Evolutionary conservation across 2,113 vertebrate genomes (phyloP).

Genomic region (Haemorhous mexicanus): DNA sequence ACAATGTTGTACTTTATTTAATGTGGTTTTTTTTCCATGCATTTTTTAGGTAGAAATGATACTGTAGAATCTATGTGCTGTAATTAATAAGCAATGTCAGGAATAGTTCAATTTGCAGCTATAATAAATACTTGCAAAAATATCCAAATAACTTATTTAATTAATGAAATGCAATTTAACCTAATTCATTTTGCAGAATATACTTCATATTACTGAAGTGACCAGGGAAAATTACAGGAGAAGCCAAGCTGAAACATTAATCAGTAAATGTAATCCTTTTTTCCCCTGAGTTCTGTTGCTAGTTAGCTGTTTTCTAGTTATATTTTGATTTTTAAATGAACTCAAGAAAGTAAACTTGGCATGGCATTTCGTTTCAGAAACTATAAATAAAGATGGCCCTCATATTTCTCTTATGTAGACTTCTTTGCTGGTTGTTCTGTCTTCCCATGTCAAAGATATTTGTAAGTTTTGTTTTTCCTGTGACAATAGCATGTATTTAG

Average conservation of each 20-base stretch:
- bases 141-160: slow-evolving; percentile 1
- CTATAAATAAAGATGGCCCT: not conserved
- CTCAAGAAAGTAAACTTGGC: not conserved
- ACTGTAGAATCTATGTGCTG: not conserved
- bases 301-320: not conserved
- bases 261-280: slow-evolving; percentile 28
- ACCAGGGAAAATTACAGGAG: slow-evolving; percentile 28
- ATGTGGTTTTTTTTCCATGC: not conserved
- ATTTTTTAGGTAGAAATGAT: slow-evolving; percentile 1
- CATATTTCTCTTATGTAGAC: not conserved
- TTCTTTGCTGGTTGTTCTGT: not conserved
- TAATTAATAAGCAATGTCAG: not conserved
- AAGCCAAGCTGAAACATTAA: slow-evolving; percentile 25
- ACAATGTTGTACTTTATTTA: slow-evolving; percentile 8
- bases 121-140: not conserved
- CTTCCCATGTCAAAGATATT: not conserved
- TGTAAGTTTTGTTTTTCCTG: not conserved
- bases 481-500: not conserved
- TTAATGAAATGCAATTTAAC: slow-evolving; percentile 44
- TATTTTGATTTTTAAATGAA: not conserved
- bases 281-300: not conserved
- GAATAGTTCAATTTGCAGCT: slow-evolving; percentile 13
- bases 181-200: slow-evolving; percentile 52
- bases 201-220: slow-evolving; percentile 43
- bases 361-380: not conserved